Evolutionary conservation across 2,888 invertebrate genomes (phyloP).

Genomic region (Ariolimax columbianus): DNA sequence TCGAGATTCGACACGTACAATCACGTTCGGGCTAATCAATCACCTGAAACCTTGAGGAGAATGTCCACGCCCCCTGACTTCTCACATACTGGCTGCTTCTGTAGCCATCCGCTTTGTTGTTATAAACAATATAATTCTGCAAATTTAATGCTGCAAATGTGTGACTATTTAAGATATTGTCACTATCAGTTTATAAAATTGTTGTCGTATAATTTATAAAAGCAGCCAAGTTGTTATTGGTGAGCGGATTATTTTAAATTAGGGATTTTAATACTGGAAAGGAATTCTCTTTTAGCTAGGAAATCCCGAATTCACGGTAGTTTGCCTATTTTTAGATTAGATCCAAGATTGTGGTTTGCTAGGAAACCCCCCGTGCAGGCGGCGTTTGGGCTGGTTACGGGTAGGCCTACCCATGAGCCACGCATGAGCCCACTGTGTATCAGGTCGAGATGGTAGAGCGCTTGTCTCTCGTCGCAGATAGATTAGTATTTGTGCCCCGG

Average conservation of each 20-base stretch:
- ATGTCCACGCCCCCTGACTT: conserved; percentile 3
- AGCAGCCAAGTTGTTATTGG: too few species aligned
- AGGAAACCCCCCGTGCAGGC: too few species aligned
- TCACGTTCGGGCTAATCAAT: conserved; percentile 37
- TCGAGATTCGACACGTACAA: conserved; percentile 34
- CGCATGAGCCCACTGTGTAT: too few species aligned
- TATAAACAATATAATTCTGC: neutral
- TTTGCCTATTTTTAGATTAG: neutral
- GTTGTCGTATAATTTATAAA: neutral
- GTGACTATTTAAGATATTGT: too few species aligned
- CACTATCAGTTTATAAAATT: neutral
- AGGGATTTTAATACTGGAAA: neutral
- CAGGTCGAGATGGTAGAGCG: too few species aligned
- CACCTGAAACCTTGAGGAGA: neutral
- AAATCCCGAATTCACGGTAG: neutral
- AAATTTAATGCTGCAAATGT: too few species aligned
- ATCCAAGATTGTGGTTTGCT: too few species aligned
- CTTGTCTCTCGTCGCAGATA: too few species aligned
- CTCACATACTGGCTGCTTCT: neutral
- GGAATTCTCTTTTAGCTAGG: neutral
- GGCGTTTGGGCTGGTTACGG: too few species aligned
- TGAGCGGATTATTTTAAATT: too few species aligned
- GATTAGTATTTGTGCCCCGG: too few species aligned
- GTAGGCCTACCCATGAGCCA: too few species aligned
- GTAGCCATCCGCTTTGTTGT: conserved; percentile 18